phyloP scores from a whole-genome alignment of 2,797 vertebrate species.

The Champsocephalus esox region DNA sequence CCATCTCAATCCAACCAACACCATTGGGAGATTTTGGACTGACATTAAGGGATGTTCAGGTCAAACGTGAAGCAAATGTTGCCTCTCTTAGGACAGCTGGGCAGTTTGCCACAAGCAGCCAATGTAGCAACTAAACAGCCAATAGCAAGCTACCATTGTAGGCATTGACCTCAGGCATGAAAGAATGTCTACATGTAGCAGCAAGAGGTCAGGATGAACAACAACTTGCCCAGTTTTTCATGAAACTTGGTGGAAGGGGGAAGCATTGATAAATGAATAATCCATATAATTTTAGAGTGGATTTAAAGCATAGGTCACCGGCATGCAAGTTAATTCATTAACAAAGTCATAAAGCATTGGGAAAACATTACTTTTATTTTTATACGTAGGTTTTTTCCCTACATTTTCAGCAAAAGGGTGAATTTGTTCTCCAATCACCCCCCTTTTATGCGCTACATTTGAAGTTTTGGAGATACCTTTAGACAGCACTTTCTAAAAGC shows the following conservation, averaged over 20 bases:
- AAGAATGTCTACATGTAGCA: not conserved
- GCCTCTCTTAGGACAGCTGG: not conserved
- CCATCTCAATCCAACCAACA: not conserved
- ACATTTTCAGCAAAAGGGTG: not conserved
- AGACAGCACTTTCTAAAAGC: too few relatives aligned
- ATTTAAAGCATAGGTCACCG: too few relatives aligned
- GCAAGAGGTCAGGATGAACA: too few relatives aligned
- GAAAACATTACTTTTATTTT: not conserved
- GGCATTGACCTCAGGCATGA: not conserved
- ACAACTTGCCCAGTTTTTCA: too few relatives aligned
- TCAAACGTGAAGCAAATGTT: not conserved
- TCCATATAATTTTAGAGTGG: too few relatives aligned
- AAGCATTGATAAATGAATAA: too few relatives aligned
- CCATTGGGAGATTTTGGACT: not conserved
- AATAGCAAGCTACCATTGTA: not conserved
- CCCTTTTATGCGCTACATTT: too few relatives aligned
- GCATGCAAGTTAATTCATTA: not conserved
- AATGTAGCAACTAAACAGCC: not conserved
- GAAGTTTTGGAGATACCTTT: too few relatives aligned
- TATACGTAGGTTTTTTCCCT: not conserved
- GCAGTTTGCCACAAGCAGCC: not conserved
- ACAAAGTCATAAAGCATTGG: not conserved
- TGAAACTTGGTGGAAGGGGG: too few relatives aligned
- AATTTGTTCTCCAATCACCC: not conserved
- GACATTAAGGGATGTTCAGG: not conserved